phyloP scores from a whole-genome alignment of 1,140 invertebrate genomes.

The Stratiolaelaps scimitus region DNA sequence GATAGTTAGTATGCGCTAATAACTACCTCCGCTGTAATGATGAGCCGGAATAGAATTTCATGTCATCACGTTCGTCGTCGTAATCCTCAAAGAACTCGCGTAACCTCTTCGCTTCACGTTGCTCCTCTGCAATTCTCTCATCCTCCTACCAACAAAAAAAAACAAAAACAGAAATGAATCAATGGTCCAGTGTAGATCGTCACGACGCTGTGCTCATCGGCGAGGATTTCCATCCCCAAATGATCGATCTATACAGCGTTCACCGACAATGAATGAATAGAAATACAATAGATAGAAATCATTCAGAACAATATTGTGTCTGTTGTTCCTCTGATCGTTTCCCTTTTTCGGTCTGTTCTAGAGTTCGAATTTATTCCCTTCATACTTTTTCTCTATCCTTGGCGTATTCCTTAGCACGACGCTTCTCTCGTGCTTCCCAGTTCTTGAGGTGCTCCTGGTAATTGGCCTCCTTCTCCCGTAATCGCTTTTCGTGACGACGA shows the following conservation, averaged over 20 bases:
- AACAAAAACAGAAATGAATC: conserved; percentile 29
- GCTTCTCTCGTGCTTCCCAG: conserved; percentile 85
- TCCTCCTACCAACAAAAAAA: conserved; percentile 22
- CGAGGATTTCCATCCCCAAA: conserved; percentile 17
- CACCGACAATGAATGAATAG: too few species aligned
- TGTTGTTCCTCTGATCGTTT: too few species aligned
- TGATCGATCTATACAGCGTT: too few species aligned
- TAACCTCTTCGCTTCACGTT: conserved; percentile 76
- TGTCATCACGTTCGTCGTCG: conserved; percentile 90
- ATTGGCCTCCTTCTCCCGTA: conserved; percentile 79
- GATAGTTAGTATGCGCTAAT: too few species aligned
- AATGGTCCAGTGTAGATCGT: not conserved
- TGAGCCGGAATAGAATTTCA: conserved; percentile 68
- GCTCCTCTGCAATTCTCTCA: conserved; percentile 41
- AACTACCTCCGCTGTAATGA: conserved; percentile 1
- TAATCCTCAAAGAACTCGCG: conserved; percentile 98
- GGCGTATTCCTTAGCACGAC: conserved; percentile 82
- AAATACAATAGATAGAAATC: too few species aligned
- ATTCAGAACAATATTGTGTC: too few species aligned
- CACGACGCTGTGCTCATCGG: conserved; percentile 27
- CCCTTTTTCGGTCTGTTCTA: too few species aligned
- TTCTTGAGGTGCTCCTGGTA: conserved; percentile 67
- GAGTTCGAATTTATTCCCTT: conserved; percentile 71
- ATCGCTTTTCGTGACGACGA: conserved; percentile 73
- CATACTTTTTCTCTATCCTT: conserved; percentile 70